phyloP scores from a whole-genome alignment of 2,113 vertebrate species.

The Ophiodon elongatus region DNA sequence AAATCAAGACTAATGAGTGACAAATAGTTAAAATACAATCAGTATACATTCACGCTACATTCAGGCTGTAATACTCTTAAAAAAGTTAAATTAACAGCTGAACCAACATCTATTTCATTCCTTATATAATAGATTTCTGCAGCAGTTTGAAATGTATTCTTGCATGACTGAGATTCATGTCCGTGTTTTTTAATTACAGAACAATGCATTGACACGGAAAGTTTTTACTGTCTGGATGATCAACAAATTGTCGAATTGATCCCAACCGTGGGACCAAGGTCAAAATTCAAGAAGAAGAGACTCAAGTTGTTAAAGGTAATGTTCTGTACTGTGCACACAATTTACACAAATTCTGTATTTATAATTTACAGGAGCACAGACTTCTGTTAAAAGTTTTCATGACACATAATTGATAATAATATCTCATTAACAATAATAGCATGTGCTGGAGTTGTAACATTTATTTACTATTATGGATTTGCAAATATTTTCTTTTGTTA shows the following conservation, averaged over 20 bases:
- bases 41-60: no score
- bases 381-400: not conserved
- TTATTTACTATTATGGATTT: not conserved
- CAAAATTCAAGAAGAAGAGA: slow-evolving; percentile 35
- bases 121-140: not conserved
- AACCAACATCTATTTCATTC: not conserved
- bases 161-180: not conserved
- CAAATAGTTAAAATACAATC: no score
- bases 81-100: no score
- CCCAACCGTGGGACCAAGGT: not conserved
- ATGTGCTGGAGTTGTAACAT: not conserved
- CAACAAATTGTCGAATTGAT: slow-evolving; percentile 10
- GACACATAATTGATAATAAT: not conserved
- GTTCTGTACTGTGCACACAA: not conserved
- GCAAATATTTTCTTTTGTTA: not conserved
- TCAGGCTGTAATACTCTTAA: no score
- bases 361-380: not conserved
- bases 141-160: not conserved
- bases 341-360: not conserved
- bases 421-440: not conserved
- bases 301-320: slow-evolving; percentile 48
- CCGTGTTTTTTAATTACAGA: slow-evolving; percentile 24
- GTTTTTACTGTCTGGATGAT: slow-evolving; percentile 28
- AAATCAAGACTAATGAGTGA: not conserved
- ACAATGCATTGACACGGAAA: slow-evolving; percentile 12